Percentiles rank a stretch among this genome's conserved stretches.
phyloP scores from a whole-genome alignment of 2,797 vertebrate species.

The Acanthornis magna region DNA sequence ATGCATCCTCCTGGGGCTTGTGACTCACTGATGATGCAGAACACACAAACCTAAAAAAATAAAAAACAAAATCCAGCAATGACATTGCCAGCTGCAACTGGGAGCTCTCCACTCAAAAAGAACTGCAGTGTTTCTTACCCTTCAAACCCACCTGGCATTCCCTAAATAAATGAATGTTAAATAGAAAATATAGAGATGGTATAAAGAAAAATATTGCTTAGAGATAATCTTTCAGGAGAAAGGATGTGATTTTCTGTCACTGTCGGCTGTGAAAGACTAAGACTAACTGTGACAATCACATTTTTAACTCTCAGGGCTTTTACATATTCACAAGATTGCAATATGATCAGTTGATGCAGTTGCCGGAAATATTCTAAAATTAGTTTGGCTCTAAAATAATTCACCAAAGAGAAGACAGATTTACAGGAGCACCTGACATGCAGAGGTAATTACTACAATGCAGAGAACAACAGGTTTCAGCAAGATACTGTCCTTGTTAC shows the following conservation, averaged over 20 bases:
- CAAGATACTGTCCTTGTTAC: background rate
- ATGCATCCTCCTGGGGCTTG: background rate
- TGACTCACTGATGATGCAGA: conserved; percentile 60
- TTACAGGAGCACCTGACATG: conserved; percentile 48
- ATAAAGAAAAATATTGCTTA: background rate
- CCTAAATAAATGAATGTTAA: background rate
- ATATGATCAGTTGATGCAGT: conserved; percentile 27
- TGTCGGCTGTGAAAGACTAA: conserved; percentile 5
- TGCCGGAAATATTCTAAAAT: conserved; percentile 37
- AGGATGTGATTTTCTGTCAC: background rate
- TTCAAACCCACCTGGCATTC: background rate
- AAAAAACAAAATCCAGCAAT: conserved; percentile 2
- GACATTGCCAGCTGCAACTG: conserved; percentile 13
- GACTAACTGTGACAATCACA: conserved; percentile 5
- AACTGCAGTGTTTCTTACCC: background rate
- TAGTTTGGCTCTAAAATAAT: conserved; percentile 49
- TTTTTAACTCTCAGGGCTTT: conserved; percentile 26
- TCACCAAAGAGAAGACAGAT: conserved; percentile 17
- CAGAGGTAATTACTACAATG: conserved; percentile 48
- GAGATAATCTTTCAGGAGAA: background rate
- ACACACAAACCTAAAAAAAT: background rate
- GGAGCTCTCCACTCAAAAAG: background rate
- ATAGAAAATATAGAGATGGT: background rate
- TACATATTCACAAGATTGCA: conserved; percentile 48
- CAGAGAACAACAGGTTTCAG: conserved; percentile 50